A percentile compares a stretch with the other conserved stretches of the same genome.
phyloP scores from a whole-genome alignment of 2,888 invertebrate genomes.

The Antitype chi region DNA sequence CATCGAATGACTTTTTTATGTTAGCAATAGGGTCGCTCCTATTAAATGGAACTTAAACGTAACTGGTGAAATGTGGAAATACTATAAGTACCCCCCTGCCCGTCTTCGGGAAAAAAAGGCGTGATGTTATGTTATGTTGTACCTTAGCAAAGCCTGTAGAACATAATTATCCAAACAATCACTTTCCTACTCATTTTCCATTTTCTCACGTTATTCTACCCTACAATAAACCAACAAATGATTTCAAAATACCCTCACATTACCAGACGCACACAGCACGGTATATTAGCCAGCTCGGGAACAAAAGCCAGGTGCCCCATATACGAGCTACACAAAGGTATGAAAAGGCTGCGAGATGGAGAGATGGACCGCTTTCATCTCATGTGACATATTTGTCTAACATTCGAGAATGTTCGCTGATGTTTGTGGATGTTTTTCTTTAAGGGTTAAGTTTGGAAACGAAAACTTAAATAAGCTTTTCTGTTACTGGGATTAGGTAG shows the following conservation, averaged over 20 bases:
- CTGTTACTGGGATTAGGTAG: too few species aligned
- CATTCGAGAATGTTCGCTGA: conserved; percentile 35
- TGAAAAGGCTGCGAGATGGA: conserved; percentile 60
- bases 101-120: too few species aligned
- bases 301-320: conserved; percentile 67
- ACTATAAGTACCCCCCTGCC: too few species aligned
- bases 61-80: too few species aligned
- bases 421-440: conserved; percentile 15
- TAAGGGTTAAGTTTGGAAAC: conserved; percentile 5
- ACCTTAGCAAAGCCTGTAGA: not conserved
- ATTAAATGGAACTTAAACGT: too few species aligned
- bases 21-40: too few species aligned
- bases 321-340: conserved; percentile 57
- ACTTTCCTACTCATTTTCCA: not conserved
- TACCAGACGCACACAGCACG: conserved; percentile 15
- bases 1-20: too few species aligned
- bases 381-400: conserved; percentile 58
- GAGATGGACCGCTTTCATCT: conserved; percentile 53
- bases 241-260: conserved; percentile 31
- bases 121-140: too few species aligned
- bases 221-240: conserved; percentile 12
- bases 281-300: conserved; percentile 57
- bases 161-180: not conserved
- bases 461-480: not conserved
- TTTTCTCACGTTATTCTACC: not conserved